Conservation (phyloP, 1,140 invertebrate genomes). For the Halotydeus destructor region DNA sequence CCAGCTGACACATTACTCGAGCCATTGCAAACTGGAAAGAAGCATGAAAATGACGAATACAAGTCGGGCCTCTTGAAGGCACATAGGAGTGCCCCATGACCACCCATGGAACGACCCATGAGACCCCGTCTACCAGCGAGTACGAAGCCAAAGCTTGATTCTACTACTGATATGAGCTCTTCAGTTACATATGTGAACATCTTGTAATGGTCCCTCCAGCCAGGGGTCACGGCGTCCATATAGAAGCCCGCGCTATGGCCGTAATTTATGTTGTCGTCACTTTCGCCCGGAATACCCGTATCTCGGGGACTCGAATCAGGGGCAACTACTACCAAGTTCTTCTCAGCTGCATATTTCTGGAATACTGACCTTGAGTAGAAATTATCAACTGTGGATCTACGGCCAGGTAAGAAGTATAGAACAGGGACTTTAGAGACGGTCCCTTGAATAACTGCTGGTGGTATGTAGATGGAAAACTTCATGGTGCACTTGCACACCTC, state of each 20-base stretch:
- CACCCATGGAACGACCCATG: conserved; percentile 58
- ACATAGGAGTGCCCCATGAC: conserved; percentile 82
- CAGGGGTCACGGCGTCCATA: conserved; percentile 66
- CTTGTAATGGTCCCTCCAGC: conserved; percentile 80
- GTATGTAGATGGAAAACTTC: conserved; percentile 79
- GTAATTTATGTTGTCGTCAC: conserved; percentile 78
- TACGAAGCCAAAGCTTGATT: conserved; percentile 13
- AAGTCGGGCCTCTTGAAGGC: conserved; percentile 73
- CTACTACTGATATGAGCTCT: conserved; percentile 31
- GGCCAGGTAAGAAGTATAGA: conserved; percentile 77
- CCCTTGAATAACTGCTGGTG: conserved; percentile 42
- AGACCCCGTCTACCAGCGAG: conserved; percentile 9
- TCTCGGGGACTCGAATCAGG: conserved; percentile 89
- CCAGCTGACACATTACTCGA: no score
- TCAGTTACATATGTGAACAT: conserved; percentile 93
- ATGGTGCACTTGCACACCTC: conserved; percentile 59
- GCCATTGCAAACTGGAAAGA: conserved; percentile 64
- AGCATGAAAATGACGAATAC: conserved; percentile 30
- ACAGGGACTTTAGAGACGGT: conserved; percentile 45
- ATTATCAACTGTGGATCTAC: conserved; percentile 89
- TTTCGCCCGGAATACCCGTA: conserved; percentile 65
- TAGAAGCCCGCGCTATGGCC: conserved; percentile 91
- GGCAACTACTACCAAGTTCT: conserved; percentile 60
- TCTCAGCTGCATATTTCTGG: conserved; percentile 60
- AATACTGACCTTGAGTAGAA: conserved; percentile 86